Base-by-base conservation (phyloP, 64 coral and sea anemone species). In the Montipora foliosa region DNA sequence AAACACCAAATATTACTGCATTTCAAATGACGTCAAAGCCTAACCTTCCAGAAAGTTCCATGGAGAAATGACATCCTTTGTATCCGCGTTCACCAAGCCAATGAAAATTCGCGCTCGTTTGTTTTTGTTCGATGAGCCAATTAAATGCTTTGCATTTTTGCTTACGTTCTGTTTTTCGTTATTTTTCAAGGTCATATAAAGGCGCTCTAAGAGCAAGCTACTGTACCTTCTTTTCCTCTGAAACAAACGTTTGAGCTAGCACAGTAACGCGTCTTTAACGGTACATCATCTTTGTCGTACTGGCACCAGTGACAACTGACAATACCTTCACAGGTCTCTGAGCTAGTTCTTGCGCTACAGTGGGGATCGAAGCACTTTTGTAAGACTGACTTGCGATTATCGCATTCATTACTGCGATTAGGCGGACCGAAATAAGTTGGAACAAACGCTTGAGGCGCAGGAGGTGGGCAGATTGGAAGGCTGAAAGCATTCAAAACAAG, bases 321-420 rank as follows among this genome's bases (percentile, higher is more conserved):
- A 8, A 88, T 47, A 2, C 87, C 87, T 6, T 76, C 48, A 19
- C 87, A 88, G 2, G 48, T 61, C 47, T 53, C 47, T 29, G 74
- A 88, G 24, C 19, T 71, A 8, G 17, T 71, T 71, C 20, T 71
- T 17, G 50, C 13, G 37, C 70, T 76, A n/a, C 87, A 88, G 69
- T 22, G 74, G 60, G 87, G 69, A 88, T 76, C 48, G n/a, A 88
- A 88, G 17, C 87, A 88, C 22, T 88, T 88, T 8, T 75, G 47
- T 77, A 88, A 76, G 4, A 29, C 59, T 47, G 81, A 4, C 5
- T 1, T 37, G 5, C 24, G 13, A 17, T 47, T 3, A 8, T 48
- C 20, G 48, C 79, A 81, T 58, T 81, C 21, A 49, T 59, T 81
- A 19, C 53, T n/a, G 19, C 58, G 44, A 17, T 47, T 25, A 6